phyloP scores from a whole-genome alignment of 2,797 vertebrate species.

The Naso thynnoides region DNA sequence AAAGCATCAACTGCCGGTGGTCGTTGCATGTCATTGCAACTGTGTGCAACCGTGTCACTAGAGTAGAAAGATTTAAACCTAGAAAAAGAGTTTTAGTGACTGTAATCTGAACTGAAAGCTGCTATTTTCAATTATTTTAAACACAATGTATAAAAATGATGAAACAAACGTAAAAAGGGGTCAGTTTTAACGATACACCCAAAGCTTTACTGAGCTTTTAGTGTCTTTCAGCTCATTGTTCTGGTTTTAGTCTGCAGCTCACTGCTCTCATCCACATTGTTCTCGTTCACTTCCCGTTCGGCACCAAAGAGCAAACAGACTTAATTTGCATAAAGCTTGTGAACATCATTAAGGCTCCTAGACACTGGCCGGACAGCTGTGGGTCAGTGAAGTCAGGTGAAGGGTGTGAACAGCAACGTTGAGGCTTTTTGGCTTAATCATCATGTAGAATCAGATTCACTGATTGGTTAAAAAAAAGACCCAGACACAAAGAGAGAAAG shows the following conservation, averaged over 20 bases:
- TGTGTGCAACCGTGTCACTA: not conserved
- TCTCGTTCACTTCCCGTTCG: no score
- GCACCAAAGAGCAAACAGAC: not conserved
- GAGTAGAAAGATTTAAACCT: not conserved
- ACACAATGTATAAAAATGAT: not conserved
- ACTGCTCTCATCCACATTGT: no score
- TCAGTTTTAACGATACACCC: not conserved
- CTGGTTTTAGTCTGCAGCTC: not conserved
- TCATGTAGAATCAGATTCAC: no score
- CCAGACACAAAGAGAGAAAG: no score
- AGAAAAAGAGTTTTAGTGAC: not conserved
- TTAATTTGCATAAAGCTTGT: not conserved
- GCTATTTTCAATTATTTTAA: not conserved
- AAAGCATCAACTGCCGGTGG: not conserved
- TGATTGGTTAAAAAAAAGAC: no score
- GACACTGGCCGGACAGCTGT: no score
- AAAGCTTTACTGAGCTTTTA: not conserved
- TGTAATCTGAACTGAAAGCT: not conserved
- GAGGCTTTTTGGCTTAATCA: no score
- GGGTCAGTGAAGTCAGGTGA: no score
- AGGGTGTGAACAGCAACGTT: no score
- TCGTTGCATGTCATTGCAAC: constrained; percentile 12
- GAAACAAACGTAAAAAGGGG: not conserved
- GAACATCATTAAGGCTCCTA: no score
- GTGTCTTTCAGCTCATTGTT: not conserved